phyloP scores from a whole-genome alignment of 2,113 vertebrate genomes.

The Hyaena hyaena region DNA sequence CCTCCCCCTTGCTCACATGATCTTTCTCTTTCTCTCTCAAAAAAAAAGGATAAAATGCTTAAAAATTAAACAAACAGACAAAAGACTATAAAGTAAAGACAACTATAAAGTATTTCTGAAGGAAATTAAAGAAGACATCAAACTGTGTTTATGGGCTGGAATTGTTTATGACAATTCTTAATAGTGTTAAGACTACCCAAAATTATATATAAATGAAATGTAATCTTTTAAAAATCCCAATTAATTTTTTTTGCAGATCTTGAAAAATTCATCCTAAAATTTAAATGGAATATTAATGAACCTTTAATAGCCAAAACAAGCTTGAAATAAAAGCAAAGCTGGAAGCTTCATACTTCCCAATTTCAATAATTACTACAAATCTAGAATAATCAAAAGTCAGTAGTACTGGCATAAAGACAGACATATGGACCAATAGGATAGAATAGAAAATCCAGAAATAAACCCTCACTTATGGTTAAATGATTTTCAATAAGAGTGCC shows the following conservation, averaged over 20 bases:
- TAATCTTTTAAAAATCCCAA: background rate
- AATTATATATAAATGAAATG: background rate
- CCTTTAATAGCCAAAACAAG: background rate
- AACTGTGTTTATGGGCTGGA: background rate
- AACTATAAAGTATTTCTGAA: background rate
- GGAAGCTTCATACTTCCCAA: background rate
- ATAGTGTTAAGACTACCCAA: background rate
- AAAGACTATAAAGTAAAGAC: background rate
- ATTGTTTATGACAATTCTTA: background rate
- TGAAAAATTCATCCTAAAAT: background rate
- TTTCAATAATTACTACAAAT: background rate
- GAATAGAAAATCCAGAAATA: background rate
- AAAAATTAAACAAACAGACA: background rate
- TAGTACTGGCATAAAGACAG: background rate
- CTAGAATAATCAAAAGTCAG: background rate
- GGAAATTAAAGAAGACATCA: background rate
- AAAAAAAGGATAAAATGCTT: background rate
- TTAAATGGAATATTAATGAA: background rate
- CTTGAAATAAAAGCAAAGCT: background rate
- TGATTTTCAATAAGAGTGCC: background rate
- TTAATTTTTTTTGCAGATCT: background rate
- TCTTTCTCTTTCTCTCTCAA: too few relatives aligned
- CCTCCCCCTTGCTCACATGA: too few relatives aligned
- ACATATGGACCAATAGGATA: background rate
- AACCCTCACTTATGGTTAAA: background rate